phyloP scores from a whole-genome alignment of 2,113 vertebrate species.

The Ovis aries region ARS-UI_Ramb_v3.0 NC_056076.1:19603501-19604000 shows the following conservation, averaged over 20 bases:
- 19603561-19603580: not conserved
- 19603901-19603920: not conserved
- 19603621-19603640: not conserved
- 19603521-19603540: not conserved
- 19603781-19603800: not conserved
- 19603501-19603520: not conserved
- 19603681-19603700: not conserved
- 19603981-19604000: conserved; percentile 54
- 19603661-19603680: not conserved
- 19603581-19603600: fast-evolving
- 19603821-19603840: not conserved
- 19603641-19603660: not conserved
- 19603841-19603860: not conserved
- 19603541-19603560: not conserved
- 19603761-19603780: not conserved
- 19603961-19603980: conserved; percentile 46
- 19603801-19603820: not conserved
- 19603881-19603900: not conserved
- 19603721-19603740: not conserved
- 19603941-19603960: conserved; percentile 68
- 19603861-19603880: fast-evolving
- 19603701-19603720: not conserved
- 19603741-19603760: not conserved
- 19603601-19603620: not conserved
- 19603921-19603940: conserved; percentile 70